Evolutionary conservation across 2,888 invertebrate genomes (phyloP), one percentile per base, ranked within the genome.

Genomic region (Apantesis nais): DNA sequence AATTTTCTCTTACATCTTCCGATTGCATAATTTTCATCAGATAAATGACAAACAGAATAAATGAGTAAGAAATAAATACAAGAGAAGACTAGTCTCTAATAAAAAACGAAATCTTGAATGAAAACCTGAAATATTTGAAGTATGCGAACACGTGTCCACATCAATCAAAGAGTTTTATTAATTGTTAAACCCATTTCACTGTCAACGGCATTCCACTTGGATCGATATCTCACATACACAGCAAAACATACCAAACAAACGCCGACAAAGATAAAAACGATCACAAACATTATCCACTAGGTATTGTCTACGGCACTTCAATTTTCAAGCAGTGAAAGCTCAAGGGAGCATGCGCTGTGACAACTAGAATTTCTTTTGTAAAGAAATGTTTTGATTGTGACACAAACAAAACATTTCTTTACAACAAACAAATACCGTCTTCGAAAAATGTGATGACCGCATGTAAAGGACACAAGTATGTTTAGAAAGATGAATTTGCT

Each of bases 251-350:
- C 69, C 82, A 78, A 83, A 84, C 81, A 84, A 85, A 82, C 81
- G 84, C 93, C 93, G 94, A 89, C 93, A 89, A 88, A 92, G 90
- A 92, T 91, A 92, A 93, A 93, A 89, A 87, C 79, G 83, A 83
- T 85, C 85, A 92, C 86, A 88, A 88, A 89, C 86, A 89, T 86
- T 88, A 90, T 89, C 85, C 90, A 86, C 89, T 88, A 86, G 89
- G 90, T 90, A 91, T 93, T 92, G 93, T 92, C 85, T 86, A 86
- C 79, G 88, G 91, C 88, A 92, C 95, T 95, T 91, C 86, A 92
- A 93, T 93, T 95, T 92, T 89, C 93, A 94, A 90, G 91, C 93
- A 90, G 93, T 94, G 93, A 93, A 93, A 94, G 94, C 90, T 93
- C 91, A 93, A 94, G 93, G 69, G 64, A 74, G 90, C 87, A 84